These are phyloP conservation scores for Manacus vitellinus DNA, from an alignment of 2,113 vertebrate species.

Conservation along the genomic window DNA sequence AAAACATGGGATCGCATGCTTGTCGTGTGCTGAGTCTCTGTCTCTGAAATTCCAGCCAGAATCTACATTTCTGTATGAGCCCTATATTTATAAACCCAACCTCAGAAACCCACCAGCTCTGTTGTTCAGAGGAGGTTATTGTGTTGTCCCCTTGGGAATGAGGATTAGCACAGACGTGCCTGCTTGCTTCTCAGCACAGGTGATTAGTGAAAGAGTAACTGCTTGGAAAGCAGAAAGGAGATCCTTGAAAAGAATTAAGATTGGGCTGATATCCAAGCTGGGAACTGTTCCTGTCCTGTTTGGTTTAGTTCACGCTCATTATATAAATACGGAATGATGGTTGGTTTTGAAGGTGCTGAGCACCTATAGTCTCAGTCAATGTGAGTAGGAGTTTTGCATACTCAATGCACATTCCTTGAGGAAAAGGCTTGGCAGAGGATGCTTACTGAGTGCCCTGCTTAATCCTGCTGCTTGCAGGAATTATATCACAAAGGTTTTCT, in stretches of 20 bases:
- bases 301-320: neutral
- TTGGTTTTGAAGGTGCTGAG: neutral
- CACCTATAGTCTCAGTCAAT: neutral
- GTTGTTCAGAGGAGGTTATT: neutral
- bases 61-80: neutral
- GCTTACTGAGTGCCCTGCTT: neutral
- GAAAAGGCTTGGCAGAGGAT: neutral
- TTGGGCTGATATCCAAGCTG: constrained; percentile 19
- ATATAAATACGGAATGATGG: neutral
- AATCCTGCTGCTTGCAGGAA: neutral
- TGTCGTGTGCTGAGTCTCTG: neutral
- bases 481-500: neutral
- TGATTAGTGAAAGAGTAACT: constrained; percentile 41
- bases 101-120: neutral
- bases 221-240: neutral
- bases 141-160: constrained; percentile 21
- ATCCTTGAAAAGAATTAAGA: constrained; percentile 24
- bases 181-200: neutral
- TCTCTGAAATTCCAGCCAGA: neutral
- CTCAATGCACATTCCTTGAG: neutral
- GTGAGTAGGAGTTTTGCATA: neutral
- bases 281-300: constrained; percentile 11
- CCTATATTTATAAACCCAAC: neutral
- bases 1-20: neutral
- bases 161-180: constrained; percentile 11